These are phyloP conservation scores for Capitulum mitella DNA, from an alignment of 2,888 invertebrate genomes.

Conservation along the genomic window DNA sequence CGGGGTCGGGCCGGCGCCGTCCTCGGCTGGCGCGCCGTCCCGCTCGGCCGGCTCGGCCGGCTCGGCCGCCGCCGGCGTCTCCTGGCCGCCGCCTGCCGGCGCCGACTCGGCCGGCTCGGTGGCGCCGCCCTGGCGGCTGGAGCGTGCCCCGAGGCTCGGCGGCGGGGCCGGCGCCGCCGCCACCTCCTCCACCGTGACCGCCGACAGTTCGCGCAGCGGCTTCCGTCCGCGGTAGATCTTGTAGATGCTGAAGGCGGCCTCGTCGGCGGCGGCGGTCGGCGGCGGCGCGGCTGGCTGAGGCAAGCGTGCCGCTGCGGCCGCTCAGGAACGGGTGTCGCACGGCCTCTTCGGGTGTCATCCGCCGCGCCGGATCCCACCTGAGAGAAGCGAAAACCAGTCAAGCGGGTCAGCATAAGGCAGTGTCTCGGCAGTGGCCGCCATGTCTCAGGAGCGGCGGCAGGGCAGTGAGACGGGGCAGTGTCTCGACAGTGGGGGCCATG, in stretches of 20 bases:
- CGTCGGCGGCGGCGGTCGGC: constrained; percentile 32
- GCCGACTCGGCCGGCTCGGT: constrained; percentile 9
- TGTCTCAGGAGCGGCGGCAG: too few species aligned
- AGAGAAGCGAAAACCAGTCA: constrained; percentile 37
- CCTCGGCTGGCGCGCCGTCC: constrained; percentile 23
- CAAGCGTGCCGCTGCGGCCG: constrained; percentile 20
- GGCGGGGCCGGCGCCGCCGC: neutral
- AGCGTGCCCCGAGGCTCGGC: too few species aligned
- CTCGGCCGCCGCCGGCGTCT: constrained; percentile 11
- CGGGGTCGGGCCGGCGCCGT: constrained; percentile 27
- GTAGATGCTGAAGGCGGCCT: constrained; percentile 35
- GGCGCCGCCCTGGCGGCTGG: constrained; percentile 1
- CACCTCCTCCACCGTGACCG: neutral
- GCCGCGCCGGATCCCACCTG: constrained; percentile 86
- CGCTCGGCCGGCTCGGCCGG: neutral
- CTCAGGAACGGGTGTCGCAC: constrained; percentile 75
- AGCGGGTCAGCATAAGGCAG: too few species aligned
- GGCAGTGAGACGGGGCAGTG: too few species aligned
- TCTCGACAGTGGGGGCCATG: too few species aligned
- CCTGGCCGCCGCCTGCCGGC: constrained; percentile 21
- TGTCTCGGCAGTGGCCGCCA: too few species aligned
- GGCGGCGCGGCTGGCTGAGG: constrained; percentile 27
- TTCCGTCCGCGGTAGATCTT: constrained; percentile 29
- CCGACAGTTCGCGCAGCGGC: constrained; percentile 17
- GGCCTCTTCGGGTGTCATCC: constrained; percentile 87